Conservation (phyloP, 2,797 vertebrate genomes). For the Enoplosus armatus region DNA sequence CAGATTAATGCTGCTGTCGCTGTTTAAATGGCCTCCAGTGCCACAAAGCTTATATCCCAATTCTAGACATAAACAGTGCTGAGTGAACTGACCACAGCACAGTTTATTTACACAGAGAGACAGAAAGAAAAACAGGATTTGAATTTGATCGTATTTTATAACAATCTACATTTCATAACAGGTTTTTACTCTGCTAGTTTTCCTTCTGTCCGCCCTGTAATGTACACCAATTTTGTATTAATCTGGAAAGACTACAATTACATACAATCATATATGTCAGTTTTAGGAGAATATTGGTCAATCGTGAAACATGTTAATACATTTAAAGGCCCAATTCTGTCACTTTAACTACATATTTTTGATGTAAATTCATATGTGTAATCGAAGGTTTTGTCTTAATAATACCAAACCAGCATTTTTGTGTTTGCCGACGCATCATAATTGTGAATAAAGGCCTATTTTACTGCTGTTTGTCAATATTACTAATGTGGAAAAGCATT, state of each 20-base stretch:
- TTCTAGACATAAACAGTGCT: conserved; percentile 15
- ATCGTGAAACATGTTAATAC: not conserved
- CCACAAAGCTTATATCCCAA: conserved; percentile 30
- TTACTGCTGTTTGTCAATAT: not conserved
- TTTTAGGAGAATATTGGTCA: not conserved
- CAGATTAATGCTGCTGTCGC: conserved; percentile 66
- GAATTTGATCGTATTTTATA: not conserved
- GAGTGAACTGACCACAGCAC: conserved; percentile 21
- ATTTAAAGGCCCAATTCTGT: not conserved
- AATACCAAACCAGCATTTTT: not conserved
- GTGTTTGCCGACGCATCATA: not conserved
- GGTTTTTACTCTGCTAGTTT: not conserved
- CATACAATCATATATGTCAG: not conserved
- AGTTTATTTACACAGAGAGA: not conserved
- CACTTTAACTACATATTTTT: not conserved
- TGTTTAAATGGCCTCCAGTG: conserved; percentile 53
- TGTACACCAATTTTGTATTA: not conserved
- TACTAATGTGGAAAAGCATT: not conserved
- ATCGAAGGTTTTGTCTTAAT: not conserved
- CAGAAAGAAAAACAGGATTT: not conserved
- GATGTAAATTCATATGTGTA: not conserved
- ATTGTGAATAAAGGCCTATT: not conserved
- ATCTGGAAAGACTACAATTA: not conserved
- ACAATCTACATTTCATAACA: not conserved
- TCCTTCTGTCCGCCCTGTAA: too few relatives aligned